Base-by-base conservation (phyloP, 1,140 invertebrate species). In the Planococcus citri region DNA sequence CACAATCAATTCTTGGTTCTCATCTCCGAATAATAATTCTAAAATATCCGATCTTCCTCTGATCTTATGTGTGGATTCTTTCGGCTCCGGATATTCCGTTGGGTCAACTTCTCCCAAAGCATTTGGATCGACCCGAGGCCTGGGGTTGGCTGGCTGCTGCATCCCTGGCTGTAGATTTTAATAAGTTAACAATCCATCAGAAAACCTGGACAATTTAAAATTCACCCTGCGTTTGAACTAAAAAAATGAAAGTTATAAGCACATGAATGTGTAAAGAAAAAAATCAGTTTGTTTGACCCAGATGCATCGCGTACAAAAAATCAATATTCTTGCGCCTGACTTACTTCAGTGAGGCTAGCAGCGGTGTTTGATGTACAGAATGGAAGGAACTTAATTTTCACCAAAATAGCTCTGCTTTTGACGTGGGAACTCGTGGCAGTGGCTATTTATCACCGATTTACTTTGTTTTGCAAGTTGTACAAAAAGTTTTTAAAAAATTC, bases 1-100 rank as follows among this genome's bases (percentile, higher is more conserved):
- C 3, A 93, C 89, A 69, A 97, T 83, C 60, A 97, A 81, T 77
- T 97, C 92, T 67, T 90, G 90, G 77, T 95, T 91, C 2, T 93
- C 86, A 24, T 87, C 79, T 8, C 91, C 90, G 75, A 90, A 92
- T 12, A 94, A 80, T 75, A 89, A 83, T 78, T 94, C 91, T 70
- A 95, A 78, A 71, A 95, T 77, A 76, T 94, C 91, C 71, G 86
- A 87, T 75, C 85, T 87, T 4, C 91, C 90, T 68, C 91, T 85
- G 70, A 94, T 91, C 79, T 93, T 93, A 78, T 92, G 86, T 64
- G 91, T 93, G 25, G 89, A 87, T 74, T 94, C 92, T 76, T 92
- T 92, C 0, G 91, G 86, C 75, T 88, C 83, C 0, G 89, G 89
- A 77, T 84, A 88, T 78, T 80, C 78, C 68, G 76, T 81, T 1